A percentile compares a stretch with the other conserved stretches of the same genome.
Conservation (phyloP, 2,888 invertebrate species). For the Podotricha telesiphe region DNA sequence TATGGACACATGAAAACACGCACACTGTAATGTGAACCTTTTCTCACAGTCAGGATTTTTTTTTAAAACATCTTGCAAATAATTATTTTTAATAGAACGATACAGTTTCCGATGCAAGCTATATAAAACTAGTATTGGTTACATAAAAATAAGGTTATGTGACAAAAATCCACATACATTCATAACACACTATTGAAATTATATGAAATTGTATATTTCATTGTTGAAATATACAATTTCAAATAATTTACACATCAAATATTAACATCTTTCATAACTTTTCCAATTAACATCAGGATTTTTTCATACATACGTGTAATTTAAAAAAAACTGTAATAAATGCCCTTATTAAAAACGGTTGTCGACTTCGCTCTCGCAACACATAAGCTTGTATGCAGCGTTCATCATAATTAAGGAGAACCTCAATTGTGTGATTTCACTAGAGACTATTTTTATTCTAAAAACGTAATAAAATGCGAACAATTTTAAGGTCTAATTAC, state of each 20-base stretch:
- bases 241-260: background rate
- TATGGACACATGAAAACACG: background rate
- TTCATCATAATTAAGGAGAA: conserved; percentile 41
- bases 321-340: conserved; percentile 30
- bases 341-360: conserved; percentile 33
- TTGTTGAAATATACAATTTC: background rate
- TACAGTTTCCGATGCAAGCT: no score
- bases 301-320: background rate
- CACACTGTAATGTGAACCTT: background rate
- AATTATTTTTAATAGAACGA: background rate
- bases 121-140: no score
- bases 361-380: conserved; percentile 25
- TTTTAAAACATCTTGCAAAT: background rate
- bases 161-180: no score
- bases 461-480: conserved; percentile 51
- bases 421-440: conserved; percentile 34
- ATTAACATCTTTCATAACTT: background rate
- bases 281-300: background rate
- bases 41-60: background rate
- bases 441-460: conserved; percentile 50
- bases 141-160: no score
- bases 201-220: no score
- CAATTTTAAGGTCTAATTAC: conserved; percentile 13
- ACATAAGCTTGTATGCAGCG: conserved; percentile 26
- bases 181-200: no score